A percentile compares a stretch with the other conserved stretches of the same genome.
phyloP scores from a whole-genome alignment of 2,797 vertebrate genomes.

The Atherinosoma microstoma region DNA sequence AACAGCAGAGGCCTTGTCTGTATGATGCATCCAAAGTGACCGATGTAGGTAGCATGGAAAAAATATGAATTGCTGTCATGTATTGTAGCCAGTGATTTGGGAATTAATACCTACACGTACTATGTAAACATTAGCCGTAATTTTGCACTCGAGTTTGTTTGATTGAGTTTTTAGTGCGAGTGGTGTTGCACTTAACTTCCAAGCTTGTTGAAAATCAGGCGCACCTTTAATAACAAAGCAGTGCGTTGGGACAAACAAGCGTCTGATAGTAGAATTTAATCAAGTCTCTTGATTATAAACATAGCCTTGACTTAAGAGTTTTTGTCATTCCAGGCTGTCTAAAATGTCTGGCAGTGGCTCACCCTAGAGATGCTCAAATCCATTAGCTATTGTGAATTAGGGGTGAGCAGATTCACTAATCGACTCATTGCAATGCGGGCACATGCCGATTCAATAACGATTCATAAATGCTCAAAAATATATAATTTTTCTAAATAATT shows the following conservation, averaged over 20 bases:
- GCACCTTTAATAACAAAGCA: background rate
- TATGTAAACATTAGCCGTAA: background rate
- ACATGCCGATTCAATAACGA: no score
- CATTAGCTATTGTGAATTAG: background rate
- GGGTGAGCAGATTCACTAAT: no score
- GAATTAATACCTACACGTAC: background rate
- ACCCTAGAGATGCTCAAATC: background rate
- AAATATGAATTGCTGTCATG: no score
- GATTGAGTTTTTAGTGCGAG: background rate
- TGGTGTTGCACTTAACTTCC: no score
- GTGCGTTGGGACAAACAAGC: background rate
- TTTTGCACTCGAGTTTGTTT: no score
- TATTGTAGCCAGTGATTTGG: background rate
- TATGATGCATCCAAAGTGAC: background rate
- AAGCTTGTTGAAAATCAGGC: background rate
- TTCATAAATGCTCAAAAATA: no score
- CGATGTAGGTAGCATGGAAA: background rate
- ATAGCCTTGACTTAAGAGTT: background rate
- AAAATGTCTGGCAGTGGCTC: background rate
- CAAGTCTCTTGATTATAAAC: background rate
- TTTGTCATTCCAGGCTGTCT: background rate
- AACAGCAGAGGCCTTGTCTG: background rate
- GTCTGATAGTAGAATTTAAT: background rate
- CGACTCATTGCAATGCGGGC: no score
- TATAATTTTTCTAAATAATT: no score